Evolutionary conservation across 2,888 invertebrate species (phyloP).

Genomic region (Steinernema carpocapsae): DNA sequence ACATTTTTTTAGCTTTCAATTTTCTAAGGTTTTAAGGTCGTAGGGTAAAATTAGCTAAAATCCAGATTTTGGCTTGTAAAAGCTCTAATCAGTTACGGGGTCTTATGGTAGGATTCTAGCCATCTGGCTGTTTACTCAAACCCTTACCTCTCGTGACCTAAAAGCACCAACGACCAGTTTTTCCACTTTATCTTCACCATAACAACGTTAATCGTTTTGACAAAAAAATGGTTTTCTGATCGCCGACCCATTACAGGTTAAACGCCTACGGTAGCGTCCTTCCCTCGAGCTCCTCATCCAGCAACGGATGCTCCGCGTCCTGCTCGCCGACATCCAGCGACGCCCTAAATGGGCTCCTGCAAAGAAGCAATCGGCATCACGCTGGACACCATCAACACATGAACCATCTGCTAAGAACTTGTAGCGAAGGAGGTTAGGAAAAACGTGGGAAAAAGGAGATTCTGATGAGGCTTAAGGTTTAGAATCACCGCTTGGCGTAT

Average conservation of each 20-base stretch:
- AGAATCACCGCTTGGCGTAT: slow-evolving; percentile 33
- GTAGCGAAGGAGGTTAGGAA: slow-evolving; percentile 24
- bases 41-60: too few species aligned
- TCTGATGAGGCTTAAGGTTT: slow-evolving; percentile 2
- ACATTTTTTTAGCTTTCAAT: not conserved
- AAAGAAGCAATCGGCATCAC: slow-evolving; percentile 3
- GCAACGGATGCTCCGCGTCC: slow-evolving; percentile 17
- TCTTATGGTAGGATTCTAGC: too few species aligned
- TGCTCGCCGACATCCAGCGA: slow-evolving; percentile 31
- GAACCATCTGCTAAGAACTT: slow-evolving; percentile 13
- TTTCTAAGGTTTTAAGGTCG: too few species aligned
- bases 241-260: not conserved
- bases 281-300: slow-evolving; percentile 28
- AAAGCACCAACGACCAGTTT: too few species aligned
- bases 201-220: too few species aligned
- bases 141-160: too few species aligned
- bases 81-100: too few species aligned
- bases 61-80: too few species aligned
- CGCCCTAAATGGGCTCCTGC: slow-evolving; percentile 16
- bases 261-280: slow-evolving; percentile 23
- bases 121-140: too few species aligned
- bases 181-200: too few species aligned
- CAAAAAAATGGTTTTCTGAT: not conserved
- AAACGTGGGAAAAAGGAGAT: not conserved
- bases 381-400: slow-evolving; percentile 29